phyloP scores from a whole-genome alignment of 2,113 vertebrate genomes.

The Zosterops hypoxanthus region DNA sequence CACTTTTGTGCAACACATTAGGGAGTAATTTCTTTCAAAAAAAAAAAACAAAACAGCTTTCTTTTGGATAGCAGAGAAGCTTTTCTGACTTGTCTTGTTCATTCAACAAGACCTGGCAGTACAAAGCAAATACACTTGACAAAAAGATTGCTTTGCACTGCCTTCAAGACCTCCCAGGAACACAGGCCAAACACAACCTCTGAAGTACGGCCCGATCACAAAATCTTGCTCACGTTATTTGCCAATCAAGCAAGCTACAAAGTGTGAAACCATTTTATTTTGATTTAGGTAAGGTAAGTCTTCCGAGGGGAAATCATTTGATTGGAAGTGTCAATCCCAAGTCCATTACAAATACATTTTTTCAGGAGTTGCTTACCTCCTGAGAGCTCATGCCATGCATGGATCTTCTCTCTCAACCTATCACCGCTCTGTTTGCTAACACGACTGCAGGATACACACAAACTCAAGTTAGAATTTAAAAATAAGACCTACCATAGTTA shows the following conservation, averaged over 20 bases:
- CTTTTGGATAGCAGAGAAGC: not conserved
- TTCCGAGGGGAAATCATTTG: not conserved
- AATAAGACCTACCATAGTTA: constrained; percentile 18
- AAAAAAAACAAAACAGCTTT: not conserved
- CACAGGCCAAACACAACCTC: not conserved
- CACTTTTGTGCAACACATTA: not conserved
- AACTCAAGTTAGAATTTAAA: not conserved
- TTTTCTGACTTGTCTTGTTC: not conserved
- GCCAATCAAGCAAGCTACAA: constrained; percentile 34
- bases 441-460: not conserved
- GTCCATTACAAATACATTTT: constrained; percentile 1
- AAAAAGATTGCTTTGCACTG: not conserved
- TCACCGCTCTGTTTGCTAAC: not conserved
- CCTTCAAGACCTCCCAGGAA: constrained; percentile 4
- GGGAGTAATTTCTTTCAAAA: not conserved
- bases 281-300: not conserved
- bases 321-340: constrained; percentile 17
- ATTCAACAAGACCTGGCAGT: not conserved
- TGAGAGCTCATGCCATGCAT: not conserved
- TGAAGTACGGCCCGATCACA: not conserved
- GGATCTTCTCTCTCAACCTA: not conserved
- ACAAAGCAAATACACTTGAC: not conserved
- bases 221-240: constrained; percentile 2
- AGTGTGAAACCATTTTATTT: constrained; percentile 51
- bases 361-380: not conserved